phyloP scores from a whole-genome alignment of 2,113 vertebrate genomes.

The Trinectes maculatus region DNA sequence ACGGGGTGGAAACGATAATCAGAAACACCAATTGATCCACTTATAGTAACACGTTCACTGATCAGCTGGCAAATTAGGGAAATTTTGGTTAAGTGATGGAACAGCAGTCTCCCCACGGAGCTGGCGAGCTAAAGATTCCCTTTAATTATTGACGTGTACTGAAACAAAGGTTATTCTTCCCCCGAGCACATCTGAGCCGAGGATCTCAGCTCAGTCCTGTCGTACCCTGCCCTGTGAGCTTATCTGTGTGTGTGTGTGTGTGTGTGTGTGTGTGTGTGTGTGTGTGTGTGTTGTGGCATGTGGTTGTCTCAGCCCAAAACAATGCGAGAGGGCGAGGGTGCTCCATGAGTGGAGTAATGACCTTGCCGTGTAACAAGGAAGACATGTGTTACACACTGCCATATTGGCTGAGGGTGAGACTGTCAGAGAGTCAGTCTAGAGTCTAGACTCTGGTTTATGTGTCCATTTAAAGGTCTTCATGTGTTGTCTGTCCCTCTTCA shows the following conservation, averaged over 20 bases:
- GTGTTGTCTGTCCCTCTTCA: conserved; percentile 53
- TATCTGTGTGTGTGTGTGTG: conserved; percentile 25
- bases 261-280: conserved; percentile 21
- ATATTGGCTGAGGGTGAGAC: conserved; percentile 39
- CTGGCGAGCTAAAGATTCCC: neutral
- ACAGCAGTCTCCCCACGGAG: neutral
- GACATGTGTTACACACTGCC: conserved; percentile 54
- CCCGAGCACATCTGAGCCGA: neutral
- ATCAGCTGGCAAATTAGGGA: conserved; percentile 48
- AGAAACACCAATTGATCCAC: conserved; percentile 52
- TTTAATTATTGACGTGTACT: conserved; percentile 19
- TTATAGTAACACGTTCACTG: conserved; percentile 47
- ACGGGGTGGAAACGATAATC: conserved; percentile 64
- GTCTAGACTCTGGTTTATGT: conserved; percentile 64
- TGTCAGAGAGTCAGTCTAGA: conserved; percentile 53
- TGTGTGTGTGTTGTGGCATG: conserved; percentile 25
- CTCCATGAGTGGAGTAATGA: conserved; percentile 49
- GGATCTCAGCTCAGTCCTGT: conserved; percentile 11
- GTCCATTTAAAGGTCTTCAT: conserved; percentile 66
- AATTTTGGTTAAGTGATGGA: conserved; percentile 11
- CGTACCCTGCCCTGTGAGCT: neutral
- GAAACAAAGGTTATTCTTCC: conserved; percentile 2
- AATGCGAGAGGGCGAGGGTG: conserved; percentile 41
- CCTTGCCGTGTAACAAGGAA: conserved; percentile 65
- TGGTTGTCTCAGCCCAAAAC: conserved; percentile 54